These are phyloP conservation scores for Mugil cephalus DNA, from an alignment of 2,113 vertebrate genomes.

Conservation along the genomic window DNA sequence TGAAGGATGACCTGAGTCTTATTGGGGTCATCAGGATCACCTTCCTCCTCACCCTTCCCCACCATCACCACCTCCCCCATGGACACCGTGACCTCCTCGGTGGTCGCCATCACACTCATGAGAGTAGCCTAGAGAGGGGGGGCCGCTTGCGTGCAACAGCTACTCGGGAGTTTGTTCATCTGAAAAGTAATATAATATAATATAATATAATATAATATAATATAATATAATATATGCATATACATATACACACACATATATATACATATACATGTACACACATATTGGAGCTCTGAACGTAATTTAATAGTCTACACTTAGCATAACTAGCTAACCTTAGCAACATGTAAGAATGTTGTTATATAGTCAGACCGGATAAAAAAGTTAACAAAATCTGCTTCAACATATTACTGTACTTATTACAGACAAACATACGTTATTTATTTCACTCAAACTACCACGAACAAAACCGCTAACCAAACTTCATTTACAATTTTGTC, in stretches of 20 bases:
- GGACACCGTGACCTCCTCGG: constrained; percentile 91
- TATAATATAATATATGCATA: too few relatives aligned
- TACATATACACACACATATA: too few relatives aligned
- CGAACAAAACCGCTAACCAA: constrained; percentile 1
- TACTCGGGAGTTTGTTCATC: constrained; percentile 55
- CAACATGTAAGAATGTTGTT: too few relatives aligned
- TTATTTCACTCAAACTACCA: background rate
- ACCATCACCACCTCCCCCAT: constrained; percentile 93
- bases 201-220: too few relatives aligned
- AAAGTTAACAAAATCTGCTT: too few relatives aligned
- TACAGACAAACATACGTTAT: too few relatives aligned
- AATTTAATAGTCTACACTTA: too few relatives aligned
- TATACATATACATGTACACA: too few relatives aligned
- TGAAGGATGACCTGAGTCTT: constrained; percentile 97
- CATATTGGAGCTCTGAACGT: too few relatives aligned
- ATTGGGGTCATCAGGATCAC: constrained; percentile 87
- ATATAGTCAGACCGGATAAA: too few relatives aligned
- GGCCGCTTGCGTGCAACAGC: constrained; percentile 34
- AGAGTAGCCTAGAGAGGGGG: constrained; percentile 16
- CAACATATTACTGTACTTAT: too few relatives aligned
- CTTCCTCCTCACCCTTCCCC: constrained; percentile 88
- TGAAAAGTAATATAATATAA: background rate
- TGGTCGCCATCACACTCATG: constrained; percentile 88
- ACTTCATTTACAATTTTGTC: background rate
- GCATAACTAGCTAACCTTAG: too few relatives aligned